Conservation (phyloP, 2,113 vertebrate genomes). For the Mastomys natalensis region DNA sequence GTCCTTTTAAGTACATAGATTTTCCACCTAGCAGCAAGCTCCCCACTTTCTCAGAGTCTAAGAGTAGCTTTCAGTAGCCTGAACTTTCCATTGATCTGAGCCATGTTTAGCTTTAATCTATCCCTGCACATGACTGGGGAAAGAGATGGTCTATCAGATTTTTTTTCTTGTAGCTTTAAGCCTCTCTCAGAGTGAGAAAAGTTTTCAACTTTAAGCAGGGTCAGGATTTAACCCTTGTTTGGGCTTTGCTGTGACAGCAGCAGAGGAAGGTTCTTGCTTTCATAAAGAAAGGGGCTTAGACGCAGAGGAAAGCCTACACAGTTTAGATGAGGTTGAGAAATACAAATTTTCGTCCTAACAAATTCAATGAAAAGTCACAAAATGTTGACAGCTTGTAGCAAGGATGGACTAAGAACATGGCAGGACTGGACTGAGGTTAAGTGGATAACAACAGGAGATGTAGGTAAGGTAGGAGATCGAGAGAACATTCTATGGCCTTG, state of each 20-base stretch:
- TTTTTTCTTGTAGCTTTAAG: constrained; percentile 19
- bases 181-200: constrained; percentile 49
- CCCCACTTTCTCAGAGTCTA: constrained; percentile 32
- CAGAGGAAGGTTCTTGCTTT: not conserved
- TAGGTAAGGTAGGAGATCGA: not conserved
- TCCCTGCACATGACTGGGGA: constrained; percentile 67
- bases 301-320: not conserved
- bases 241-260: constrained; percentile 23
- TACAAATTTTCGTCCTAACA: constrained; percentile 19
- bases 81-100: constrained; percentile 73
- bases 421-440: constrained; percentile 42
- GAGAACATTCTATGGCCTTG: not conserved
- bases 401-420: not conserved
- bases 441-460: constrained; percentile 31
- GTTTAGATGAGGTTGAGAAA: constrained; percentile 44
- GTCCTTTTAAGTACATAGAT: constrained; percentile 41
- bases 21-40: constrained; percentile 48
- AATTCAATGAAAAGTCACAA: constrained; percentile 50
- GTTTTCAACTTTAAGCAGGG: constrained; percentile 53
- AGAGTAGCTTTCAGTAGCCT: constrained; percentile 59
- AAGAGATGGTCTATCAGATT: constrained; percentile 69
- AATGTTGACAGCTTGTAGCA: constrained; percentile 41
- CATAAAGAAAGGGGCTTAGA: constrained; percentile 57
- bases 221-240: constrained; percentile 73
- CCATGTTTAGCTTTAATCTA: constrained; percentile 79